Evolutionary conservation across 2,113 vertebrate genomes (phyloP).

Genomic region (Lophotis ruficrista): DNA sequence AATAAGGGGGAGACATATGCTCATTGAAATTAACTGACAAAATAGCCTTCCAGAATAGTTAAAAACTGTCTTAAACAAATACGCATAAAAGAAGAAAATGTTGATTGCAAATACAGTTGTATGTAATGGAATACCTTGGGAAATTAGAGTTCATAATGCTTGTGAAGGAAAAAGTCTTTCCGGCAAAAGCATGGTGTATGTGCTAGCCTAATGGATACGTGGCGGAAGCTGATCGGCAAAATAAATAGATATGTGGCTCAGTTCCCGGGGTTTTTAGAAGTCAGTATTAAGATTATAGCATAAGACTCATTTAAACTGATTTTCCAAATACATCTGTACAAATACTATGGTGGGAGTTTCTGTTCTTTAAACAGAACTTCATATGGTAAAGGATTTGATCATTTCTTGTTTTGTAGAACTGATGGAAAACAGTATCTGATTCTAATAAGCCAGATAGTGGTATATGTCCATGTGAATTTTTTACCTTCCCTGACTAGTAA

Average conservation of each 20-base stretch:
- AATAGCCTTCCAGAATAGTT: background rate
- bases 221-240: background rate
- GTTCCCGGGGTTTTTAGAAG: background rate
- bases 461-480: background rate
- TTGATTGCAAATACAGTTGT: accelerated
- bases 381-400: background rate
- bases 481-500: background rate
- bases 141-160: background rate
- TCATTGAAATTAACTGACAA: background rate
- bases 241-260: background rate
- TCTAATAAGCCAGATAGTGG: background rate
- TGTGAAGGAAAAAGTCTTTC: background rate
- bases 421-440: background rate
- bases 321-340: background rate
- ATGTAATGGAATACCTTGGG: background rate
- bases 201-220: background rate
- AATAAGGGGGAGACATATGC: background rate
- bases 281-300: background rate
- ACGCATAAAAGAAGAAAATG: background rate
- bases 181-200: background rate
- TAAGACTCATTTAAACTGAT: background rate
- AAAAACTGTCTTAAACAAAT: background rate
- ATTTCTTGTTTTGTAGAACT: background rate
- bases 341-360: background rate
- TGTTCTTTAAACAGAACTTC: background rate